Evolutionary conservation across 2,113 vertebrate genomes (phyloP), one percentile per base, ranked within the genome.

Genomic region (Rafetus swinhoei): DNA sequence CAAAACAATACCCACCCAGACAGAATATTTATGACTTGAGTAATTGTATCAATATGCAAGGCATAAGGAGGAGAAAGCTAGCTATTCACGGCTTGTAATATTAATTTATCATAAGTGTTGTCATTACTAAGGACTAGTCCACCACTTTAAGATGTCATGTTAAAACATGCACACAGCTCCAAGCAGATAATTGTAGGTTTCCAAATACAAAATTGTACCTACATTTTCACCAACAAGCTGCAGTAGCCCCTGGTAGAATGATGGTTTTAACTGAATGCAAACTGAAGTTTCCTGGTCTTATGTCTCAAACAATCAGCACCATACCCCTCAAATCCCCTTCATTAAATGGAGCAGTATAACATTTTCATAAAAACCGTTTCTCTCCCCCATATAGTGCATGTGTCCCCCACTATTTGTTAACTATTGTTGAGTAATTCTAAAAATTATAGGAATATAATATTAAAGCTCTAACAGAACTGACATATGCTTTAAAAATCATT

Each of bases 401-500:
- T 7, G 57, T 25, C 91, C 81, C 90, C 89, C 90, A 6, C 82
- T 56, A 92, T 89, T 97, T 89, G 85, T 89, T 91, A 76, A 4
- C 82, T 62, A 92, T 85, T 94, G 86, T 87, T 69, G 86, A 83
- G 72, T 81, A 96, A 92, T 93, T 85, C 84, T 90, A 94, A 93
- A 91, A 96, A 21, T 24, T 90, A 92, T 5, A 90, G 55, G 89
- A 90, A 93, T 74, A 79, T 82, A 95, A 96, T 96, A 97, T 90
- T 93, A 95, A 94, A 93, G 87, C 83, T 90, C 93, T 84, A 92
- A 89, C 45, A 96, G 96, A 97, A 96, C 80, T 95, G 93, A 97
- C 56, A 87, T 60, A 95, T 87, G 16, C 86, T 95, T 96, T 59
- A 95, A 95, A 98, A 97, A 92, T 97, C 85, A 89, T 87, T 95